Evolutionary conservation across 2,888 invertebrate species (phyloP).

Genomic region (Ecdyonurus torrentis): DNA sequence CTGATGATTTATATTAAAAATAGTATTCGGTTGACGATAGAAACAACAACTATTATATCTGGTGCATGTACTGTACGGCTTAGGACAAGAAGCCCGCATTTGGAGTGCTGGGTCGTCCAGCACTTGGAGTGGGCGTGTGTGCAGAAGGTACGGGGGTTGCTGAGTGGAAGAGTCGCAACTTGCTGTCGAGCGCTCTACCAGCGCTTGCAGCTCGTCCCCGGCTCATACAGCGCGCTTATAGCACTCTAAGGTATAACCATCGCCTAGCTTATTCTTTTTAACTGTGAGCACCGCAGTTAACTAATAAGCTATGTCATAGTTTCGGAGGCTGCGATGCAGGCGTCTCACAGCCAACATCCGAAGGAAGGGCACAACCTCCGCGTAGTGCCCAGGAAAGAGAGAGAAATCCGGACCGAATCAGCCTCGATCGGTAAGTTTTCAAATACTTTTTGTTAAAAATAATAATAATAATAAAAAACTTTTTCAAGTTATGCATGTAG

Average conservation of each 20-base stretch:
- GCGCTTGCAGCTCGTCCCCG: constrained; percentile 22
- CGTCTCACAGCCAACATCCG: background rate
- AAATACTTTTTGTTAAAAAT: constrained; percentile 12
- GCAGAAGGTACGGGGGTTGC: too few relatives aligned
- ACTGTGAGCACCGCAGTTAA: too few relatives aligned
- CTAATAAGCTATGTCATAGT: constrained; percentile 8
- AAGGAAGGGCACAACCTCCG: constrained; percentile 38
- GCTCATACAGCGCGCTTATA: constrained; percentile 22
- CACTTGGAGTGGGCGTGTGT: background rate
- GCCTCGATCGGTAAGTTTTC: constrained; percentile 49
- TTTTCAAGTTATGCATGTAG: background rate
- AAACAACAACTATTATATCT: too few relatives aligned
- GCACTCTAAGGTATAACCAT: constrained; percentile 20
- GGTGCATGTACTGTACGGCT: too few relatives aligned
- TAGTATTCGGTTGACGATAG: too few relatives aligned
- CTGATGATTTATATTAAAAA: too few relatives aligned
- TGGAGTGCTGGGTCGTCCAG: background rate
- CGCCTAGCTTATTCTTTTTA: background rate
- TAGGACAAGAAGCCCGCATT: background rate
- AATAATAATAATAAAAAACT: too few relatives aligned
- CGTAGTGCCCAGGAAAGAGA: constrained; percentile 61
- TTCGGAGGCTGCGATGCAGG: constrained; percentile 13
- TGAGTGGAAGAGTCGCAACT: background rate
- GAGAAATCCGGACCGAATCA: constrained; percentile 73
- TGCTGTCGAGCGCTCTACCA: constrained; percentile 15